Percentiles rank a stretch among this genome's conserved stretches.
These are phyloP conservation scores for Chanos chanos DNA, from an alignment of 2,797 vertebrate genomes.

Conservation along the genomic window DNA sequence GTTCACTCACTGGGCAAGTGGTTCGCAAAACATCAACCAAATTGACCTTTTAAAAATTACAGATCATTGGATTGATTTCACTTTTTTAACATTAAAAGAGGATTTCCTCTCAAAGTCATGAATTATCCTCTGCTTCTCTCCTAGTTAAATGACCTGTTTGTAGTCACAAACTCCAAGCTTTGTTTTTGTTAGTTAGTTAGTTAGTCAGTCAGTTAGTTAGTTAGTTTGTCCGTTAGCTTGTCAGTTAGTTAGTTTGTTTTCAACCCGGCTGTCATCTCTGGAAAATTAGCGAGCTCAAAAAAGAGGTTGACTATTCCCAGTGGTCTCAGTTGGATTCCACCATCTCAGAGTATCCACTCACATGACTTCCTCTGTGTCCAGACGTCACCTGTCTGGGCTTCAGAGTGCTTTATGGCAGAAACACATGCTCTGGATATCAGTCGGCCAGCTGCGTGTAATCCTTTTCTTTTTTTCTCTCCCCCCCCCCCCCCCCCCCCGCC, in stretches of 20 bases:
- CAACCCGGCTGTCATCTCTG: too few species aligned
- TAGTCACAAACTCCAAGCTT: conserved; percentile 2
- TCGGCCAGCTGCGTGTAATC: conserved; percentile 70
- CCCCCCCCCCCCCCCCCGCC: conserved; percentile 35
- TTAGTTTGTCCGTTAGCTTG: too few species aligned
- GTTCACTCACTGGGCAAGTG: conserved; percentile 95
- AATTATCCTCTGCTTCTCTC: conserved; percentile 17
- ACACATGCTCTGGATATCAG: conserved; percentile 70
- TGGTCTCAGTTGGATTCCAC: conserved; percentile 71
- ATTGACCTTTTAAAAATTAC: too few species aligned
- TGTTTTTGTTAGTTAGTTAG: not conserved
- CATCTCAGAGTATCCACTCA: conserved; percentile 78
- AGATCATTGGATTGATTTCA: too few species aligned
- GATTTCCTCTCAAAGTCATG: too few species aligned
- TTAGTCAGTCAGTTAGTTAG: too few species aligned
- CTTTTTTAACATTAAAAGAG: too few species aligned
- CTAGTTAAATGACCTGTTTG: conserved; percentile 18
- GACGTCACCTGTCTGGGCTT: conserved; percentile 72
- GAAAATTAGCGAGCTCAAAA: too few species aligned
- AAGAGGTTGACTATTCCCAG: too few species aligned
- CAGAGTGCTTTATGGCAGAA: conserved; percentile 73
- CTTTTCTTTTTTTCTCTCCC: conserved; percentile 3
- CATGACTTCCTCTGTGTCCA: conserved; percentile 67
- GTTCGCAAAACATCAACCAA: conserved; percentile 89
- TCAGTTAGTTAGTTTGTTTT: too few species aligned